These are phyloP conservation scores for Otis tarda DNA, from an alignment of 2,113 vertebrate species.

Conservation along the genomic window DNA sequence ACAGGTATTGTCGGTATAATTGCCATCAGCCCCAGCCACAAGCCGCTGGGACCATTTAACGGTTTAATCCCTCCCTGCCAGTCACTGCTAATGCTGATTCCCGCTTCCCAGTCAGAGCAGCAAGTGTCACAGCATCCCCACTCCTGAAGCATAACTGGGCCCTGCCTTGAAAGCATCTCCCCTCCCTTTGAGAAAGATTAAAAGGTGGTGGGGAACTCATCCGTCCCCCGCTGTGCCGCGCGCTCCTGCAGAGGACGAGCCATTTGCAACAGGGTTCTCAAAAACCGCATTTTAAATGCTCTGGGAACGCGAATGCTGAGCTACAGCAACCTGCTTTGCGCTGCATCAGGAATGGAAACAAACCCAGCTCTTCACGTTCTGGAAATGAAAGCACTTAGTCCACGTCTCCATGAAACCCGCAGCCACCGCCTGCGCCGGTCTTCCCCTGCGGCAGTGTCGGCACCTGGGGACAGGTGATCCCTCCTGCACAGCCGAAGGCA, in stretches of 20 bases:
- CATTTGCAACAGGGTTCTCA: fast-evolving
- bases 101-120: not conserved
- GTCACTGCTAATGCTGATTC: not conserved
- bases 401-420: not conserved
- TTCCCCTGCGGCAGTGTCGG: fast-evolving
- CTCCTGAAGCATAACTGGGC: not conserved
- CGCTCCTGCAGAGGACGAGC: not conserved
- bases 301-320: fast-evolving
- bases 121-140: not conserved
- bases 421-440: not conserved
- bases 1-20: not conserved
- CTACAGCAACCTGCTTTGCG: not conserved
- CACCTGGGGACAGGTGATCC: fast-evolving
- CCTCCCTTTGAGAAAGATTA: not conserved
- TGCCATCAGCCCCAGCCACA: not conserved
- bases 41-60: not conserved
- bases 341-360: fast-evolving
- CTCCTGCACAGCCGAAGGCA: not conserved
- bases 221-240: fast-evolving
- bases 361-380: not conserved
- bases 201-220: fast-evolving
- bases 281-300: not conserved
- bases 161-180: not conserved
- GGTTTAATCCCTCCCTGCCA: not conserved
- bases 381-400: not conserved